Evolutionary conservation across 2,113 vertebrate species (phyloP).

Genomic region (Theristicus caerulescens): DNA sequence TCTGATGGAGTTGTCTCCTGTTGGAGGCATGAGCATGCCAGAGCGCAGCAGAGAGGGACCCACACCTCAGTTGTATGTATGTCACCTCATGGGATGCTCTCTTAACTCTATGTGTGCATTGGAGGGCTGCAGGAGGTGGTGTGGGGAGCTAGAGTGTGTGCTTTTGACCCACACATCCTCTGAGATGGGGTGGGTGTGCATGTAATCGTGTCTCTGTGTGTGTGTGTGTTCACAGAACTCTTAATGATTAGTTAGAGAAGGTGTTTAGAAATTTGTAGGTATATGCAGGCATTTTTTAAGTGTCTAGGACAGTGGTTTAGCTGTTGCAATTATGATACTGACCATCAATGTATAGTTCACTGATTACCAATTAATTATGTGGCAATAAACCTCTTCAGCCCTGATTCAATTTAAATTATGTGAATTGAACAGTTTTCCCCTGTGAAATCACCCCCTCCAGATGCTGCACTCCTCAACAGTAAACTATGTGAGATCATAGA

Average conservation of each 20-base stretch:
- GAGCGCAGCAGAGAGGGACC: background rate
- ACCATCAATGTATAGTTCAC: background rate
- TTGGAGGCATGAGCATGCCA: rapidly evolving
- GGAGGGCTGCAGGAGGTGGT: background rate
- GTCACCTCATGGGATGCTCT: background rate
- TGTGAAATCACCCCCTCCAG: background rate
- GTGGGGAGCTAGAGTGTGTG: background rate
- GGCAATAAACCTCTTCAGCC: background rate
- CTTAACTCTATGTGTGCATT: background rate
- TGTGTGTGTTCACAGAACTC: background rate
- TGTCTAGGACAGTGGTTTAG: background rate
- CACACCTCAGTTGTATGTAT: rapidly evolving
- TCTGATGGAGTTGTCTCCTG: rapidly evolving
- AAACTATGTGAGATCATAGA: background rate
- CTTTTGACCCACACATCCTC: background rate
- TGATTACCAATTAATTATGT: background rate
- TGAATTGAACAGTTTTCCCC: background rate
- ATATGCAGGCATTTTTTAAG: background rate
- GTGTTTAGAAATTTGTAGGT: background rate
- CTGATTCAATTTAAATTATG: background rate
- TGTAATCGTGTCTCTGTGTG: too few relatives aligned
- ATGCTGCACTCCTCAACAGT: background rate
- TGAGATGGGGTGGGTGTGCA: rapidly evolving
- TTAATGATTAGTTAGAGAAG: background rate
- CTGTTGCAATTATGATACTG: background rate